Base-by-base conservation (phyloP, 1,140 invertebrate species). In the Platorchestia sp. region DNA sequence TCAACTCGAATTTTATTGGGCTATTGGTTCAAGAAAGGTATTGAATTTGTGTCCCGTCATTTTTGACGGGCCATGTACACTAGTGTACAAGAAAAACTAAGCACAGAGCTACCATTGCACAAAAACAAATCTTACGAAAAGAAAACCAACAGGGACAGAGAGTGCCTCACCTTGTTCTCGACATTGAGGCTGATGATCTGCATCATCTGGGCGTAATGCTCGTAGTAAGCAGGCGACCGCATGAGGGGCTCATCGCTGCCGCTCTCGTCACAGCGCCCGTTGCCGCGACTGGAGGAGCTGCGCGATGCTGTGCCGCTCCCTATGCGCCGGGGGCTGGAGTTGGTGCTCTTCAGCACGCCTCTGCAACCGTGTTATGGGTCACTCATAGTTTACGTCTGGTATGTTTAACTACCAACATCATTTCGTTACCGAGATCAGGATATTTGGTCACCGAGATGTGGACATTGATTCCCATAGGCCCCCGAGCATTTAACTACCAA, bases 101-200 rank as follows among this genome's bases (percentile, higher is more conserved):
- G n/a, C n/a, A n/a, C n/a, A n/a, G n/a, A n/a, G n/a, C n/a, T n/a
- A n/a, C n/a, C n/a, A 75, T 6, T 7, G 47, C 27, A 75, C 14
- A 75, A 75, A 22, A 36, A 19, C 14, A 75, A 75, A 27, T 36
- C 3, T 51, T 6, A 51, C 47, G 59, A 75, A 36, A 75, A 75
- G 27, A 36, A 27, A 75, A 75, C 27, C 3, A 75, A 27, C 3
- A 75, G 59, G 14, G 47, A 51, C 47, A 6, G 19, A 19, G 6
- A 7, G 47, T 7, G 47, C 6, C 19, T 93, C 91, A 47, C 91
- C 91, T 93, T 93, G 44, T 93, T 93, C 45, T 93, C 91, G 40
- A 93, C 91, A 93, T 93, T 93, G 44, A 93, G 91, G 45, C 91
- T 93, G 45, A 93, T 93, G 45, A 93, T 93, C 43, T 93, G 91